Evolutionary conservation across 2,888 invertebrate species (phyloP).

Genomic region (Athrips mouffetella): DNA sequence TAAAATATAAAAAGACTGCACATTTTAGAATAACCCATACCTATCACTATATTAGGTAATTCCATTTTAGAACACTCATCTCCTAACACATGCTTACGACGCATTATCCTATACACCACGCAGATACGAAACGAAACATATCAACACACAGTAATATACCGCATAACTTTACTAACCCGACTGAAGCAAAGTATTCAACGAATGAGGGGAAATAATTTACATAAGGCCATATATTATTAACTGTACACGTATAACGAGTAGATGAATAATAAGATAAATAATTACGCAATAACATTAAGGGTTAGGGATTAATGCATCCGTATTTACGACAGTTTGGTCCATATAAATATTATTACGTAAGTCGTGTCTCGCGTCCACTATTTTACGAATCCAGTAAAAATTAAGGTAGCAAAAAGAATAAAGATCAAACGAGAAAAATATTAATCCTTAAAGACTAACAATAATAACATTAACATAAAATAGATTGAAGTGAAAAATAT

Average conservation of each 20-base stretch:
- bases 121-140: constrained; percentile 46
- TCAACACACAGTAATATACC: no score
- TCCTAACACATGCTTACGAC: constrained; percentile 59
- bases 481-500: no score
- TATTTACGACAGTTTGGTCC: constrained; percentile 77
- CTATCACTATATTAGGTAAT: constrained; percentile 57
- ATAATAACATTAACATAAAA: no score
- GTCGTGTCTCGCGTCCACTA: constrained; percentile 36
- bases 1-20: constrained; percentile 54
- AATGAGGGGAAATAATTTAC: constrained; percentile 69
- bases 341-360: constrained; percentile 75
- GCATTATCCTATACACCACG: constrained; percentile 56
- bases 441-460: no score
- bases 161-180: constrained; percentile 51
- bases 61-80: constrained; percentile 65
- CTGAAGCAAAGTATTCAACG: constrained; percentile 61
- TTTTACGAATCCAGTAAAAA: constrained; percentile 19
- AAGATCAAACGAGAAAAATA: not conserved
- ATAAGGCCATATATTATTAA: constrained; percentile 75
- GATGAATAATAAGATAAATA: constrained; percentile 74
- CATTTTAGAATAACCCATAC: constrained; percentile 41
- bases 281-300: constrained; percentile 70
- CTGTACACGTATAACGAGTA: constrained; percentile 76
- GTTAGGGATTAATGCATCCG: constrained; percentile 72
- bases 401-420: not conserved